Conservation (phyloP, 2,797 vertebrate genomes). For the Smutsia gigantea region DNA sequence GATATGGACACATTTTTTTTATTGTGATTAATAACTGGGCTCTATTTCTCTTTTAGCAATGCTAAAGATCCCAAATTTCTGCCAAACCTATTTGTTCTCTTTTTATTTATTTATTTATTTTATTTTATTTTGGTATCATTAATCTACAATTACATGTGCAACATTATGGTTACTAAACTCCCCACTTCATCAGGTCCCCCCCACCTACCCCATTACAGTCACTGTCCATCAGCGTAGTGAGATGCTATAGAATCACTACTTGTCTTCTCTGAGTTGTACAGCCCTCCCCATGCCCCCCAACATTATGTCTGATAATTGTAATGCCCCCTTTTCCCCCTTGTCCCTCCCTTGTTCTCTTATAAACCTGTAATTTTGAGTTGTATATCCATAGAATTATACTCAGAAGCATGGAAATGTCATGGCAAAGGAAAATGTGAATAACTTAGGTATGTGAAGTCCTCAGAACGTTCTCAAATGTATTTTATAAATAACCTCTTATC, state of each 20-base stretch:
- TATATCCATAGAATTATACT: background rate
- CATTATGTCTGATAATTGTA: too few relatives aligned
- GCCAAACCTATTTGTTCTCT: background rate
- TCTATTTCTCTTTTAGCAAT: background rate
- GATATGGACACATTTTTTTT: background rate
- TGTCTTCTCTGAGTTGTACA: too few relatives aligned
- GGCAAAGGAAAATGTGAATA: background rate
- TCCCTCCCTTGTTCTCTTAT: background rate
- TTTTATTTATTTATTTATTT: background rate
- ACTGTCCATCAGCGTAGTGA: too few relatives aligned
- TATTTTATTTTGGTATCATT: too few relatives aligned
- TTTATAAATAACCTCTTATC: background rate
- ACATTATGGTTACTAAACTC: too few relatives aligned
- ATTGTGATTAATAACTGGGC: slow-evolving; percentile 6
- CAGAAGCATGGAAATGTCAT: background rate
- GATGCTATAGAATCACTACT: too few relatives aligned
- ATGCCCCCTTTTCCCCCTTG: too few relatives aligned
- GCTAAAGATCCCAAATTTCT: background rate
- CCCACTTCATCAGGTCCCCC: too few relatives aligned
- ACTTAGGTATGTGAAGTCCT: background rate
- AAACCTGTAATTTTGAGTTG: slow-evolving; percentile 1
- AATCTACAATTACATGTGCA: too few relatives aligned
- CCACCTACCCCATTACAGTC: too few relatives aligned
- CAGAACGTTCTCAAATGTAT: background rate
- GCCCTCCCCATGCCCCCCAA: too few relatives aligned